Percentiles rank a stretch among this genome's conserved stretches.
Evolutionary conservation across 2,113 vertebrate species (phyloP).

Genomic region (Tautogolabrus adspersus): DNA sequence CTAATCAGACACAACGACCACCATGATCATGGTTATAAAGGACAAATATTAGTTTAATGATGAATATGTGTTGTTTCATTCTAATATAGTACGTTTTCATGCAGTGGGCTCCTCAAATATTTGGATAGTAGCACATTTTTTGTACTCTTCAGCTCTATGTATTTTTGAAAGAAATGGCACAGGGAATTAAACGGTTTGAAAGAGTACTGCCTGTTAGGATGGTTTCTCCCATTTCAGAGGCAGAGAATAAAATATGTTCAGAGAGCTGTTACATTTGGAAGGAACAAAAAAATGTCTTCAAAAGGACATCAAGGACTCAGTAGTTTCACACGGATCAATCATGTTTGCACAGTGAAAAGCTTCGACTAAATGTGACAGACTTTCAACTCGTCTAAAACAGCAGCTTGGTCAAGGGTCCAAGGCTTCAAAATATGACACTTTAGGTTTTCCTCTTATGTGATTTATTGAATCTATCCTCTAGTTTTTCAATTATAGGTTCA

Average conservation of each 20-base stretch:
- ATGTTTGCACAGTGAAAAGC: slow-evolving; percentile 21
- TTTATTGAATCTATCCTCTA: no score
- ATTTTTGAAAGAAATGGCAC: slow-evolving; percentile 34
- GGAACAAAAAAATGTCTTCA: not conserved
- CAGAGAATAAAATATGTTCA: not conserved
- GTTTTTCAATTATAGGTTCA: no score
- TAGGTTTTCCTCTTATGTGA: no score
- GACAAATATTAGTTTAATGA: slow-evolving; percentile 40
- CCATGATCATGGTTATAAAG: slow-evolving; percentile 20
- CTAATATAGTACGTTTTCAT: slow-evolving; percentile 38
- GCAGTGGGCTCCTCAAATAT: slow-evolving; percentile 45
- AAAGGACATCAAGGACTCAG: not conserved
- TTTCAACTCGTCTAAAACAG: not conserved
- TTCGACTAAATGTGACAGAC: slow-evolving; percentile 1
- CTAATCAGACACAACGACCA: slow-evolving; percentile 26
- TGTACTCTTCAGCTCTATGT: slow-evolving; percentile 14
- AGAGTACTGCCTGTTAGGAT: not conserved
- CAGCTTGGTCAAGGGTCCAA: no score
- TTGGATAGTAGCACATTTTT: slow-evolving; percentile 56
- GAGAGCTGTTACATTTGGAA: not conserved
- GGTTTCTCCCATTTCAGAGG: not conserved
- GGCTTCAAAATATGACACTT: no score
- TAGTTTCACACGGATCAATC: slow-evolving; percentile 7
- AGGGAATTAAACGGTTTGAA: slow-evolving; percentile 12
- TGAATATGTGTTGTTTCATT: slow-evolving; percentile 50